Conservation (phyloP, 2,113 vertebrate species). For the Thalassoma bifasciatum region DNA sequence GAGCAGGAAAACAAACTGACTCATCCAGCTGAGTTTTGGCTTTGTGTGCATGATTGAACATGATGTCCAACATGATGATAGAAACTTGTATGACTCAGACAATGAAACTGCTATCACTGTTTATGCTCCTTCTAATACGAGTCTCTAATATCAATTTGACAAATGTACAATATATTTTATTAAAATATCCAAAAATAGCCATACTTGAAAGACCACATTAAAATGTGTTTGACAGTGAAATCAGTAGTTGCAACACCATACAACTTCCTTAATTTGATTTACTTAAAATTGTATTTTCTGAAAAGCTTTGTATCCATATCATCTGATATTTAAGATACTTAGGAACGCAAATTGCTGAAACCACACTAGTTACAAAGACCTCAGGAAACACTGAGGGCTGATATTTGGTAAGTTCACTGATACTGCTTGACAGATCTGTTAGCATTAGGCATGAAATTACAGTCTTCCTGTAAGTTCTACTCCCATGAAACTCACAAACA, state of each 20-base stretch:
- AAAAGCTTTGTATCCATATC: too few species aligned
- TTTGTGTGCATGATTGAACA: neutral
- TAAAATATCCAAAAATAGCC: too few species aligned
- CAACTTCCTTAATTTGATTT: too few species aligned
- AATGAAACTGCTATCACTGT: neutral
- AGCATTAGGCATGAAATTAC: conserved; percentile 65
- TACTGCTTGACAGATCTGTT: conserved; percentile 51
- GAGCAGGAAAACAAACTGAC: neutral
- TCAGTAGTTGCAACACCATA: too few species aligned
- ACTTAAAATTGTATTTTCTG: too few species aligned
- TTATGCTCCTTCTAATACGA: neutral
- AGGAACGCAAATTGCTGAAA: too few species aligned
- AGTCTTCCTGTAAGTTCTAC: conserved; percentile 61
- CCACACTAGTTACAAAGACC: neutral
- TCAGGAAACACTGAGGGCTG: conserved; percentile 32
- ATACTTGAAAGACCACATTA: too few species aligned
- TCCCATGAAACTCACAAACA: conserved; percentile 73
- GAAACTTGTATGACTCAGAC: conserved; percentile 6
- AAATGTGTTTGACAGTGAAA: too few species aligned
- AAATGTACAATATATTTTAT: neutral
- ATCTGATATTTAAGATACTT: too few species aligned
- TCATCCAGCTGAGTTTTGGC: neutral
- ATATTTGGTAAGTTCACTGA: conserved; percentile 47
- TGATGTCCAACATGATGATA: neutral
- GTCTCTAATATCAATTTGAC: neutral